Base-by-base conservation (phyloP, 2,797 vertebrate genomes). In the Macropodus opercularis region DNA sequence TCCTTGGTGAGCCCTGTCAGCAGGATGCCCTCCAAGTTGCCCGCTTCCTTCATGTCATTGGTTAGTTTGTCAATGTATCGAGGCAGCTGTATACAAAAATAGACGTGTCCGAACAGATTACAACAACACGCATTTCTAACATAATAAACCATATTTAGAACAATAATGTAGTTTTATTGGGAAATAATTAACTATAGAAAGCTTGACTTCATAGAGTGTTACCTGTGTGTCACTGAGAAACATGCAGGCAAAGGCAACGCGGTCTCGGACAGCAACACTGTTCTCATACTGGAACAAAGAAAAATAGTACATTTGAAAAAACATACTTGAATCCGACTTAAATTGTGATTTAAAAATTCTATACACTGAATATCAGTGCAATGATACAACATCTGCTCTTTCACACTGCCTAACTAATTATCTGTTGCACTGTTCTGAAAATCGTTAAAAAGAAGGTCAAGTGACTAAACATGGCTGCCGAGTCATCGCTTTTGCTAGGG, bases 221-320 rank as follows among this genome's bases (percentile, higher is more conserved):
- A 99, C 98, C 94, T 98, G 98, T 72, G 87, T 48, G 48, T 99
- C 98, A 34, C 63, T 96, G 76, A 99, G 95, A 70, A 99, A 99
- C 92, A 98, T 97, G 63, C 95, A 98, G 55, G 97, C 97, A 62
- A 99, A 99, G 26, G 98, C 97, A 21, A 99, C 98, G 77, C 98
- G 80, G 89, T 99, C 98, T 65, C 96, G 90, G 46, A 99, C 97
- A 2, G 98, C 96, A 31, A 99, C 94, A 0, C 94, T 94, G 79
- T 93, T 95, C 89, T 99, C 97, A 72, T 95, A 93, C 98, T 99
- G 88, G 8, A 80, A 89, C 2, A 53, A 71, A 74, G 63, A 43
- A 34, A 18, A 56, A 49, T 3, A 8, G n/a, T 0, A 21, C 10
- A 8, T 18, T 35, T 23, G 3, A 41, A 19, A 27, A 9, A 18